Base-by-base conservation (phyloP, 2,113 vertebrate genomes). In the Thomomys bottae region DNA sequence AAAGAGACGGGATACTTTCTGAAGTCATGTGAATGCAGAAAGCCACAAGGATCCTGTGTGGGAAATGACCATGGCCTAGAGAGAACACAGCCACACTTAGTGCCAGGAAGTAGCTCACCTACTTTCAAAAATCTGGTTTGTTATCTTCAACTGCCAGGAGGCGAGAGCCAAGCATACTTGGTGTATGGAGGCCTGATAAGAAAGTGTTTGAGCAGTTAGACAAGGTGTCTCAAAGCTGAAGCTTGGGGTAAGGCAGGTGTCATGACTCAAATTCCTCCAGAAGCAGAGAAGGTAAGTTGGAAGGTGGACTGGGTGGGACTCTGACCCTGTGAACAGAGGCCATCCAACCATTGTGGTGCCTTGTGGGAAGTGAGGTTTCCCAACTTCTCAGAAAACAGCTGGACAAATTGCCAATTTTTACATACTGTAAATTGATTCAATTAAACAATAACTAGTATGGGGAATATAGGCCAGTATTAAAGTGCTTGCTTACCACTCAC, bases 151-250 rank as follows among this genome's bases (percentile, higher is more conserved):
- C 84, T 70, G 68, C 59, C 72, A 89, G 49, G 87, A 87, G 77
- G 84, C 28, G 26, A 92, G 21, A 81, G 73, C 72, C 77, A 88
- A 93, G 71, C 20, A 77, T n/a, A 84, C 57, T 49, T 68, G 57
- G 76, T 68, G 38, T 61, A 12, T 72, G 34, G 4, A 66, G 45
- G 70, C 32, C 78, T 94, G 88, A 92, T 89, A 95, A 92, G 87
- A 90, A 83, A 72, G 38, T 92, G 42, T 92, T 92, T 86, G 54
- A 84, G 78, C 68, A 84, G 75, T 67, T 45, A 93, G 89, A 68
- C 68, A 92, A 92, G 73, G 34, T 59, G 38, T 84, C 84, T 88
- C 67, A 77, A 72, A 91, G 54, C 68, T 61, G 63, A 30, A n/a
- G 80, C 38, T 57, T 79, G 32, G 66, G 63, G 76, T 54, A 49